Evolutionary conservation across 2,113 vertebrate species (phyloP).

Genomic region (Paralichthys olivaceus): DNA sequence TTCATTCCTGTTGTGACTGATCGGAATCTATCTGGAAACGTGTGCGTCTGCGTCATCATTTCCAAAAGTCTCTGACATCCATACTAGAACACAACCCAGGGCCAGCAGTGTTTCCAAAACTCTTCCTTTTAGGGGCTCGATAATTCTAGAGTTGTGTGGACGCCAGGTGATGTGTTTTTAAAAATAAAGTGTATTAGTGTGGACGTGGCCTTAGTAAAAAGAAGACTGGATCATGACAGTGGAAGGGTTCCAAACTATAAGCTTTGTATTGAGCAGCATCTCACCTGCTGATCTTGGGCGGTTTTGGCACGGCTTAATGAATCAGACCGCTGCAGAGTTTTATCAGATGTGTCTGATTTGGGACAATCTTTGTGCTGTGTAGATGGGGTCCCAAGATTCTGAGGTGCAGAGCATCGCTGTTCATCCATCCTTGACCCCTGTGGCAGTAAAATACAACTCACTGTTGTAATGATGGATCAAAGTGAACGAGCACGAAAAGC

Average conservation of each 20-base stretch:
- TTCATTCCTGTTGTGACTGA: too few relatives aligned
- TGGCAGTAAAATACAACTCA: constrained; percentile 1
- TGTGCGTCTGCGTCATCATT: too few relatives aligned
- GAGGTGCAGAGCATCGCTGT: constrained; percentile 73
- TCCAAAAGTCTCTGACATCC: too few relatives aligned
- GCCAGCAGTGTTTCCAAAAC: not conserved
- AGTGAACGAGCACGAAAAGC: too few relatives aligned
- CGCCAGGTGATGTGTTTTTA: too few relatives aligned
- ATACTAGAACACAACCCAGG: not conserved
- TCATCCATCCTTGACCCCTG: constrained; percentile 79
- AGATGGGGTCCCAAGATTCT: constrained; percentile 39
- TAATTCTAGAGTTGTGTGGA: too few relatives aligned
- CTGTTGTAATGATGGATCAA: not conserved
- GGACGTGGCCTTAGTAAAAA: too few relatives aligned
- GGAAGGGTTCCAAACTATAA: constrained; percentile 4
- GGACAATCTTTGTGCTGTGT: constrained; percentile 29
- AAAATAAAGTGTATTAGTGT: too few relatives aligned
- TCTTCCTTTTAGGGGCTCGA: too few relatives aligned
- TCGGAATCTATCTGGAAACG: too few relatives aligned
- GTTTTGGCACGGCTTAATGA: constrained; percentile 43
- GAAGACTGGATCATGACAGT: too few relatives aligned
- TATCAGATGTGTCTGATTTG: constrained; percentile 3
- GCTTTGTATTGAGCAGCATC: not conserved
- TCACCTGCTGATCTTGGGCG: constrained; percentile 49
- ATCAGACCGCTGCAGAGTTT: constrained; percentile 36